phyloP scores from a whole-genome alignment of 2,113 vertebrate genomes.

The Pipra filicauda region DNA sequence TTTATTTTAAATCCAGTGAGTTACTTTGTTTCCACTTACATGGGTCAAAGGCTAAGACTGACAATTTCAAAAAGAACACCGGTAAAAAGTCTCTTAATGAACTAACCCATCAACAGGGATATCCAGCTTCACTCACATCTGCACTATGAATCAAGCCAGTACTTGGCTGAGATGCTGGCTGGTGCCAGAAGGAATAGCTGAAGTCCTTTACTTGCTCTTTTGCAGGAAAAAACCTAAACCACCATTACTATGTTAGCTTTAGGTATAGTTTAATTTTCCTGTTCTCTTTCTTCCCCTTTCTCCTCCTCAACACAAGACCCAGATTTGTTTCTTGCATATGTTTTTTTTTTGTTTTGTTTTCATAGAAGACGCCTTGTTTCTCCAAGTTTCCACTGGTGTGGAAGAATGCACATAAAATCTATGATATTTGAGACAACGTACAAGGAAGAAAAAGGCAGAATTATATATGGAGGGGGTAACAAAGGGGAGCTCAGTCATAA shows the following conservation, averaged over 20 bases:
- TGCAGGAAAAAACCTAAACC: not conserved
- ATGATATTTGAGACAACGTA: not conserved
- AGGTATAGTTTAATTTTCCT: not conserved
- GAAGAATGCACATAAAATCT: not conserved
- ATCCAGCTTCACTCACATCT: not conserved
- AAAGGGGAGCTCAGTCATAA: not conserved
- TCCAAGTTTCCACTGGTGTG: not conserved
- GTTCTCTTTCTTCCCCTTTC: not conserved
- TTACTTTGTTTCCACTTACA: not conserved
- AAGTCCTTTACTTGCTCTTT: not conserved
- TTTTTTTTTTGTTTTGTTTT: not conserved
- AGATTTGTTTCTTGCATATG: not conserved
- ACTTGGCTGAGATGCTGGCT: not conserved
- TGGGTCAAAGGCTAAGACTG: not conserved
- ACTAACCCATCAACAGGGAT: not conserved
- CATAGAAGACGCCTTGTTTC: not conserved
- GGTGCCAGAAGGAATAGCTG: not conserved
- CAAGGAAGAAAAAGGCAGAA: not conserved
- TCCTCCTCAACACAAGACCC: not conserved
- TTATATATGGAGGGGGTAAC: not conserved
- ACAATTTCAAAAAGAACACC: not conserved
- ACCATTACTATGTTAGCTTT: not conserved
- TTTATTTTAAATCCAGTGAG: not conserved
- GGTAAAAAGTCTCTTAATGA: not conserved
- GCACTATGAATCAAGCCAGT: rapidly evolving